Evolutionary conservation across 2,888 invertebrate species (phyloP).

Genomic region (Lasioglossum marginatum): DNA sequence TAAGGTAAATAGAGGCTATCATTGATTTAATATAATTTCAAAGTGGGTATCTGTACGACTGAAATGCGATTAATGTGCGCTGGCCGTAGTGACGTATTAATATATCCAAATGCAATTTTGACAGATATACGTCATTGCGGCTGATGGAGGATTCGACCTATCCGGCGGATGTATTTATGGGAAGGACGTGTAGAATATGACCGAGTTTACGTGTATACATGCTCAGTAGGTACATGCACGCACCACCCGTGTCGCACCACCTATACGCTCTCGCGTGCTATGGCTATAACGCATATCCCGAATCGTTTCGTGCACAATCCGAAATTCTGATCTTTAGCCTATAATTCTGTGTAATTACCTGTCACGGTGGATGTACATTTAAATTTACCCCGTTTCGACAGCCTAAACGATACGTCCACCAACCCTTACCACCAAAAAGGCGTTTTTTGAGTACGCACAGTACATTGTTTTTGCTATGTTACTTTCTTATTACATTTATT

Average conservation of each 20-base stretch:
- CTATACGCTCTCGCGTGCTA: neutral
- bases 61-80: slow-evolving; percentile 22
- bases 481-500: neutral
- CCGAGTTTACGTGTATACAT: slow-evolving; percentile 21
- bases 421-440: neutral
- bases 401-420: neutral
- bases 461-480: neutral
- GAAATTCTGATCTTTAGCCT: slow-evolving; percentile 31
- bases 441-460: accelerated
- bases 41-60: neutral
- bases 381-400: neutral
- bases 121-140: slow-evolving; percentile 33
- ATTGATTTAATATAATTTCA: neutral
- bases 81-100: slow-evolving; percentile 26
- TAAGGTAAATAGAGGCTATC: neutral
- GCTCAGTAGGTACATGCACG: neutral
- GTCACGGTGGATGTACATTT: neutral
- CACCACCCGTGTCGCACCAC: slow-evolving; percentile 1
- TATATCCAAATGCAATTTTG: slow-evolving; percentile 34
- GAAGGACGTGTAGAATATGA: slow-evolving; percentile 35
- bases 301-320: slow-evolving; percentile 20
- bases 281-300: neutral
- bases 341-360: slow-evolving; percentile 29
- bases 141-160: slow-evolving; percentile 35
- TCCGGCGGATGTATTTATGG: slow-evolving; percentile 35